phyloP scores from a whole-genome alignment of 2,797 vertebrate genomes.

The Tangara arthus region DNA sequence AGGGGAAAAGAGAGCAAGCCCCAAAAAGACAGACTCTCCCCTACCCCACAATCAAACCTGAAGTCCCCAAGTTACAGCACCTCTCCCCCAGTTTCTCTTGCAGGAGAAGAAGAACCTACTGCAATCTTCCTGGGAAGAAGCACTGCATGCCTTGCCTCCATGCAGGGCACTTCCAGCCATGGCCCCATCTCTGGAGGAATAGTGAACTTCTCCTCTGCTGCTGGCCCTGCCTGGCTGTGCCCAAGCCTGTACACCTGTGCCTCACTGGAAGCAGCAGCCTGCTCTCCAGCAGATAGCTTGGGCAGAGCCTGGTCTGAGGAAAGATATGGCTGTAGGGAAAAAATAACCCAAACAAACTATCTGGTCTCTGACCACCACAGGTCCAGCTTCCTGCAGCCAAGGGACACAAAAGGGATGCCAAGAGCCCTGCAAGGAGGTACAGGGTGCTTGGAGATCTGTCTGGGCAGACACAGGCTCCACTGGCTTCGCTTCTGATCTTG shows the following conservation, averaged over 20 bases:
- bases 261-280: not conserved
- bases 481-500: not conserved
- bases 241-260: not conserved
- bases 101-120: not conserved
- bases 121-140: not conserved
- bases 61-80: not conserved
- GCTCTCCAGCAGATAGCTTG: not conserved
- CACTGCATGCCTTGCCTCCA: rapidly evolving
- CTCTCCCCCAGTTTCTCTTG: not conserved
- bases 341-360: not conserved
- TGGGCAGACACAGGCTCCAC: not conserved
- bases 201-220: not conserved
- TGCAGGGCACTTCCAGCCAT: rapidly evolving
- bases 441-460: not conserved
- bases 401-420: not conserved
- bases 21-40: not conserved
- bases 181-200: rapidly evolving
- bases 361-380: not conserved
- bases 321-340: not conserved
- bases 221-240: not conserved
- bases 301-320: not conserved
- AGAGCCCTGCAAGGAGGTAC: not conserved
- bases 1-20: not conserved
- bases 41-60: not conserved
- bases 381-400: not conserved